Evolutionary conservation across 35 echinoderm and acorn worm genomes (phyloP), one percentile per base, ranked within the genome.

Genomic region (Chiridota heheva): DNA sequence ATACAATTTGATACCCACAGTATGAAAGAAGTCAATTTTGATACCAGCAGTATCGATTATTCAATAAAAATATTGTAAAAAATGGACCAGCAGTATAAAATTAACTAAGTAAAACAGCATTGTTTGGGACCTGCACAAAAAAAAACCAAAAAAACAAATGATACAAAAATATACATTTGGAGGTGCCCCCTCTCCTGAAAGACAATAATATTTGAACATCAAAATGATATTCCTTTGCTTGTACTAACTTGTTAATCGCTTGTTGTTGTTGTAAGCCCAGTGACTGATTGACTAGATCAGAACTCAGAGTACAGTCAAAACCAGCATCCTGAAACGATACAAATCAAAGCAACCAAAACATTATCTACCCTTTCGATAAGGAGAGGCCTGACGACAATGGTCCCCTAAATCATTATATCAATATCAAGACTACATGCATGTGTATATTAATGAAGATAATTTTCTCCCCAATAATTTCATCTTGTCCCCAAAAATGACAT

Each of bases 201-300:
- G n/a, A n/a, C n/a, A n/a, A n/a, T n/a, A n/a, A n/a, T n/a, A n/a
- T n/a, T n/a, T n/a, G n/a, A 53, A 10, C 48, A 10, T 22, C 48
- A 53, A 53, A 22, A 53, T 10, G 48, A 22, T 53, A 13, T 10
- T 13, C 48, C 22, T 22, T 22, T 53, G 37, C 22, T 69, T 7
- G 22, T 2, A 47, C 72, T 90, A 51, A 92, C 89, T 96, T 96
- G 64, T 74, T 90, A 60, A 98, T 91, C 0, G 89, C 66, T 62
- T 91, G 88, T 71, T 83, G 43, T 29, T 98, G 94, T 43, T 91
- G 88, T 2, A 81, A 55, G 3, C 73, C 78, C 12, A 73, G 35
- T 2, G 73, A 35, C 13, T 73, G 77, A 22, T 89, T 84, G 44
- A 63, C 76, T 42, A 77, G 25, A 13, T 81, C 63, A 1, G 58